These are phyloP conservation scores for Thereva unica DNA, from an alignment of 2,888 invertebrate genomes.

Conservation along the genomic window DNA sequence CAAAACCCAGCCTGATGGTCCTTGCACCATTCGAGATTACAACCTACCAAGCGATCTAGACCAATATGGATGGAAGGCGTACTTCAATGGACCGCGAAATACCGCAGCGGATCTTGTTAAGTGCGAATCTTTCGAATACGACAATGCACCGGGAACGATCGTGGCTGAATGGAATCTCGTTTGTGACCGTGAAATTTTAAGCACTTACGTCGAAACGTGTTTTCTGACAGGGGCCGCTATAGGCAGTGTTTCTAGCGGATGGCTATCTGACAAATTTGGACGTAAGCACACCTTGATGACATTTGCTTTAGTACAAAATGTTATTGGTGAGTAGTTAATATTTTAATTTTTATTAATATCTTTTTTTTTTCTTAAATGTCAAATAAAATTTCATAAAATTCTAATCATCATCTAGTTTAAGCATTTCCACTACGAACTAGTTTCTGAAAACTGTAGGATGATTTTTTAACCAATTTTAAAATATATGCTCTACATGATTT, in stretches of 20 bases:
- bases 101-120: constrained; percentile 43
- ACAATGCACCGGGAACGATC: constrained; percentile 57
- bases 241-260: constrained; percentile 68
- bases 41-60: constrained; percentile 42
- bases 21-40: constrained; percentile 58
- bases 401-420: no score
- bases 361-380: not conserved
- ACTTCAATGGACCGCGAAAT: not conserved
- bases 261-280: constrained; percentile 68
- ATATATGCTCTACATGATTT: no score
- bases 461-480: no score
- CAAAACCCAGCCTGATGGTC: constrained; percentile 59
- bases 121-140: constrained; percentile 56
- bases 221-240: constrained; percentile 68
- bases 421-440: no score
- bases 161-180: constrained; percentile 66
- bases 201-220: constrained; percentile 66
- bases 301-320: constrained; percentile 62
- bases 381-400: not conserved
- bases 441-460: no score
- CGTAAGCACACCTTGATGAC: constrained; percentile 66
- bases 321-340: constrained; percentile 57
- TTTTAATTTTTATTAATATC: not conserved
- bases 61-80: constrained; percentile 44
- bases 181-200: constrained; percentile 62